Conservation (phyloP, 1,140 invertebrate genomes). For the Harlomillsia oculata region DNA sequence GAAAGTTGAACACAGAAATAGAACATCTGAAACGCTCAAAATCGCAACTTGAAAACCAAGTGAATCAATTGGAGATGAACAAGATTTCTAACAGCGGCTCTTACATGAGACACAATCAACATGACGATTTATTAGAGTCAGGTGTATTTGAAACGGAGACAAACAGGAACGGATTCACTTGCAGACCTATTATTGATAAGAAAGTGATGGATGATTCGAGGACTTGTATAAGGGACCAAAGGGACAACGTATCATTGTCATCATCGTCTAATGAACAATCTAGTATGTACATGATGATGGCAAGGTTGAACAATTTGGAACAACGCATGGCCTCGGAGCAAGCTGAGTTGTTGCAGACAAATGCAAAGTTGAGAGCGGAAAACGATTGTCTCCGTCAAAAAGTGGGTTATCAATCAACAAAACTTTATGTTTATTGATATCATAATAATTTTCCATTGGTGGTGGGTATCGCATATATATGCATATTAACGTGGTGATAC, state of each 20-base stretch:
- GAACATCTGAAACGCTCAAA: slow-evolving; percentile 11
- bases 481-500: background rate
- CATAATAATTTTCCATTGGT: background rate
- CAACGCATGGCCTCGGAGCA: slow-evolving; percentile 1
- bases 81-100: background rate
- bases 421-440: background rate
- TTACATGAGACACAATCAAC: background rate
- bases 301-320: background rate
- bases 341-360: slow-evolving; percentile 9
- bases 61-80: background rate
- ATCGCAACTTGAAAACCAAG: background rate
- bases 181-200: too few species aligned
- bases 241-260: too few species aligned
- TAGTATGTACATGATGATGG: background rate
- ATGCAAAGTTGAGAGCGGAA: slow-evolving; percentile 13
- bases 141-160: background rate
- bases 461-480: background rate
- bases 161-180: background rate
- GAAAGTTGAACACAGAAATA: slow-evolving; percentile 43
- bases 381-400: slow-evolving; percentile 22
- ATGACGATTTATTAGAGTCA: too few species aligned
- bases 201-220: too few species aligned
- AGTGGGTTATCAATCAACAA: slow-evolving; percentile 12
- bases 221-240: too few species aligned
- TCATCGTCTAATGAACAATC: background rate